Percentiles rank a stretch among this genome's conserved stretches.
Conservation (phyloP, 2,113 vertebrate species). For the Mus musculus region GRCm39 chr12:7228501-7229000, state of each 20-base stretch:
- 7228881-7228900: neutral
- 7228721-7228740: slow-evolving; percentile 62
- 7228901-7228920: neutral
- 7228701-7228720: slow-evolving; percentile 64
- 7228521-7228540: too few species aligned
- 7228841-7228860: neutral
- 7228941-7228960: neutral
- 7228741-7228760: slow-evolving; percentile 54
- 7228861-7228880: neutral
- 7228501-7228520: too few species aligned
- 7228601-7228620: too few species aligned
- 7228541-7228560: too few species aligned
- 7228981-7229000: neutral
- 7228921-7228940: neutral
- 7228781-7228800: neutral
- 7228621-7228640: neutral
- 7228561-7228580: too few species aligned
- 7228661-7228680: slow-evolving; percentile 44
- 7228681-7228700: slow-evolving; percentile 58
- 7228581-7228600: too few species aligned
- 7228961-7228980: neutral
- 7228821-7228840: neutral
- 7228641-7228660: neutral
- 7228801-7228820: slow-evolving; percentile 40
- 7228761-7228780: slow-evolving; percentile 53